Percentiles rank a stretch among this genome's conserved stretches.
Evolutionary conservation across 2,888 invertebrate genomes (phyloP).

Genomic region (Amblyjoppa proteus): DNA sequence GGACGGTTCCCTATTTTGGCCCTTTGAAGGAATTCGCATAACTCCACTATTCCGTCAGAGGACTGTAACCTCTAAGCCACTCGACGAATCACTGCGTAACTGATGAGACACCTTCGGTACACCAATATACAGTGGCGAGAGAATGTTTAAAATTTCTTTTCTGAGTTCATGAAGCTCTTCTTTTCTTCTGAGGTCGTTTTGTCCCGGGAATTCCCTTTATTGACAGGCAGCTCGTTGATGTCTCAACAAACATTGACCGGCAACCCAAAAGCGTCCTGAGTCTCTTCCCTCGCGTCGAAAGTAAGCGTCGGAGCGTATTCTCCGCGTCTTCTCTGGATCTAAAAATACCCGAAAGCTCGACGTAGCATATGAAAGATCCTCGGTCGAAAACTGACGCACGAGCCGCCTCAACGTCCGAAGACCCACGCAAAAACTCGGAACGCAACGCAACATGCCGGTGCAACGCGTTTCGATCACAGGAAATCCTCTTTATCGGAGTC

Average conservation of each 20-base stretch:
- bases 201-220: too few species aligned
- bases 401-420: not conserved
- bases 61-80: not conserved
- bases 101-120: not conserved
- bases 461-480: not conserved
- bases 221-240: not conserved
- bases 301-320: not conserved
- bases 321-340: slow-evolving; percentile 21
- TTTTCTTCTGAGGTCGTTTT: too few species aligned
- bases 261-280: not conserved
- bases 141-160: too few species aligned
- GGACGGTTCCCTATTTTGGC: not conserved
- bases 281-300: not conserved
- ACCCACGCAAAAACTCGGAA: not conserved
- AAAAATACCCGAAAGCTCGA: slow-evolving; percentile 1
- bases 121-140: not conserved
- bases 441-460: not conserved
- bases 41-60: not conserved
- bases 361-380: not conserved
- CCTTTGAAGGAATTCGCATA: not conserved
- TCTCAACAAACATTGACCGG: not conserved
- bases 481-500: slow-evolving; percentile 7
- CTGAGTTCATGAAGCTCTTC: too few species aligned
- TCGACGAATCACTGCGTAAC: not conserved
- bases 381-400: not conserved